Evolutionary conservation across 2,888 invertebrate genomes (phyloP).

Genomic region (Sepiola atlantica): DNA sequence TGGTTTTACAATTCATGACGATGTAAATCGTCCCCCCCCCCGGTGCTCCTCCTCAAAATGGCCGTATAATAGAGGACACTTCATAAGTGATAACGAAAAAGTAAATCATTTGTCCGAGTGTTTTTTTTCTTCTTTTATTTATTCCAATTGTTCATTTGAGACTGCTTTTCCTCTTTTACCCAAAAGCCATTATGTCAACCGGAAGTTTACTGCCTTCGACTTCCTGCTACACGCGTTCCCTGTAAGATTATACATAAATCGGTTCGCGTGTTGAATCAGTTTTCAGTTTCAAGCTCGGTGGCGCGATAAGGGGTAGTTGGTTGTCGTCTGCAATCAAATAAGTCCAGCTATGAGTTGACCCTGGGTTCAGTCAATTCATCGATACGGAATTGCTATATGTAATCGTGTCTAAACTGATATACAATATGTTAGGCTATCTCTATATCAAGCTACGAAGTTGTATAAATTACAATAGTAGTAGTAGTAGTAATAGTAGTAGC

Average conservation of each 20-base stretch:
- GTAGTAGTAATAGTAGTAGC: not conserved
- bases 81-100: too few relatives aligned
- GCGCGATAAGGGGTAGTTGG: not conserved
- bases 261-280: not conserved
- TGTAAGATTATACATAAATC: conserved; percentile 4
- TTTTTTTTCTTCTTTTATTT: too few relatives aligned
- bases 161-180: not conserved
- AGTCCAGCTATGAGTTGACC: not conserved
- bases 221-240: not conserved
- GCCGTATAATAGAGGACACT: too few relatives aligned
- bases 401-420: not conserved
- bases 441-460: not conserved
- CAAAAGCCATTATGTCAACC: too few relatives aligned
- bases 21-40: too few relatives aligned
- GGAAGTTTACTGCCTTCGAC: not conserved
- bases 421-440: not conserved
- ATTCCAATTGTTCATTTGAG: not conserved
- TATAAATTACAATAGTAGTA: not conserved
- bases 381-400: not conserved
- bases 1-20: too few relatives aligned
- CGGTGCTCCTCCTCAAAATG: too few relatives aligned
- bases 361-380: not conserved
- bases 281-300: conserved; percentile 14
- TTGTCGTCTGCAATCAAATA: not conserved
- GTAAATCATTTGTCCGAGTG: too few relatives aligned